Evolutionary conservation across 2,797 vertebrate species (phyloP).

Genomic region (Monodelphis domestica): DNA sequence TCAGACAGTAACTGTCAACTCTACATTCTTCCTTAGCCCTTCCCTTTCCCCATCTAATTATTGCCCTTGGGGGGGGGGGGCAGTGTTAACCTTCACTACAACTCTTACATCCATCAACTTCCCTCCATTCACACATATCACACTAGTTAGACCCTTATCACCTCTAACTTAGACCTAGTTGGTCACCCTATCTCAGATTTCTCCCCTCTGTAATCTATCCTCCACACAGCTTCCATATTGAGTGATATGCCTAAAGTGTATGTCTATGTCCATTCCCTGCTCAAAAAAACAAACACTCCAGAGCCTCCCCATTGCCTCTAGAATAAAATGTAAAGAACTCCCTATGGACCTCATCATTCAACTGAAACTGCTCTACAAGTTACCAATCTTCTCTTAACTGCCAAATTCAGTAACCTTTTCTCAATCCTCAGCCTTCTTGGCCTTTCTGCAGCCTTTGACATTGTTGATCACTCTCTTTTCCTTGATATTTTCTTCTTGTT

Average conservation of each 20-base stretch:
- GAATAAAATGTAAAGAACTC: neutral
- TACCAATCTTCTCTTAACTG: neutral
- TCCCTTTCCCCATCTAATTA: neutral
- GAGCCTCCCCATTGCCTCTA: neutral
- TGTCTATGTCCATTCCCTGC: neutral
- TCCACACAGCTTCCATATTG: neutral
- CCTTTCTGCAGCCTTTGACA: neutral
- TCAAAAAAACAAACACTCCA: neutral
- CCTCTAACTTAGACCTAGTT: neutral
- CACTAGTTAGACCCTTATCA: neutral
- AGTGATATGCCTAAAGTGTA: neutral
- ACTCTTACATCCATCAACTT: neutral
- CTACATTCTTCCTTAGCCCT: neutral
- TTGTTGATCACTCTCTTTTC: neutral
- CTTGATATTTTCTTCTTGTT: neutral
- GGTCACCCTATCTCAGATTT: neutral
- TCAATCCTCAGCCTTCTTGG: neutral
- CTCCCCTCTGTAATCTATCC: neutral
- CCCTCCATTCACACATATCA: neutral
- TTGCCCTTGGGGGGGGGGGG: neutral
- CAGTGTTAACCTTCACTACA: neutral
- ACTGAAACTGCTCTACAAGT: neutral
- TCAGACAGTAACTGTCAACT: neutral
- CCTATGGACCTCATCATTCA: neutral
- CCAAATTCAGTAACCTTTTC: neutral